Percentiles rank a stretch among this genome's conserved stretches.
phyloP scores from a whole-genome alignment of 2,113 vertebrate genomes.

The Toxotes jaculatrix region DNA sequence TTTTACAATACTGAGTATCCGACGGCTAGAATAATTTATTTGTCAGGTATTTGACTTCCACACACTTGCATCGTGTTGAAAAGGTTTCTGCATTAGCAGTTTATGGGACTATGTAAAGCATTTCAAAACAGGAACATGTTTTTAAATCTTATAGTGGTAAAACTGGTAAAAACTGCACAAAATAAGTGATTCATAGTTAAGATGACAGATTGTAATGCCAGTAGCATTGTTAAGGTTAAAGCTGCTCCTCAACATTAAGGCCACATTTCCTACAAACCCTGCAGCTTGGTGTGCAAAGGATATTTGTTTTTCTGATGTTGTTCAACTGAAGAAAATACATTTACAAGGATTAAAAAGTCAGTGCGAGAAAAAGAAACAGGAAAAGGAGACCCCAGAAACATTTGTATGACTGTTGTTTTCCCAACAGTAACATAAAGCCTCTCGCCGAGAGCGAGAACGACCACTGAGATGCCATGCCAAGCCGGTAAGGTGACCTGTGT shows the following conservation, averaged over 20 bases:
- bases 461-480: conserved; percentile 11
- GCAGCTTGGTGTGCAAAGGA: not conserved
- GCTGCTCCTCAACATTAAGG: not conserved
- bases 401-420: not conserved
- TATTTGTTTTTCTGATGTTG: not conserved
- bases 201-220: no score
- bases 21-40: no score
- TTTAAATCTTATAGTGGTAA: not conserved
- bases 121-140: not conserved
- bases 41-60: not conserved
- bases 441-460: not conserved
- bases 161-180: not conserved
- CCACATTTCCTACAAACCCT: not conserved
- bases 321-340: not conserved
- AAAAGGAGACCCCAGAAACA: not conserved
- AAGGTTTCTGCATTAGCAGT: not conserved
- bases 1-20: no score
- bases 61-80: not conserved
- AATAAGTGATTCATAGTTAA: not conserved
- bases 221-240: not conserved
- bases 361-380: not conserved
- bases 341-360: not conserved
- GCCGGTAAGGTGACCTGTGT: conserved; percentile 11
- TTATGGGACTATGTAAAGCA: not conserved
- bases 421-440: not conserved